phyloP scores from a whole-genome alignment of 1,140 invertebrate genomes.

The Drosophila aff. region DNA sequence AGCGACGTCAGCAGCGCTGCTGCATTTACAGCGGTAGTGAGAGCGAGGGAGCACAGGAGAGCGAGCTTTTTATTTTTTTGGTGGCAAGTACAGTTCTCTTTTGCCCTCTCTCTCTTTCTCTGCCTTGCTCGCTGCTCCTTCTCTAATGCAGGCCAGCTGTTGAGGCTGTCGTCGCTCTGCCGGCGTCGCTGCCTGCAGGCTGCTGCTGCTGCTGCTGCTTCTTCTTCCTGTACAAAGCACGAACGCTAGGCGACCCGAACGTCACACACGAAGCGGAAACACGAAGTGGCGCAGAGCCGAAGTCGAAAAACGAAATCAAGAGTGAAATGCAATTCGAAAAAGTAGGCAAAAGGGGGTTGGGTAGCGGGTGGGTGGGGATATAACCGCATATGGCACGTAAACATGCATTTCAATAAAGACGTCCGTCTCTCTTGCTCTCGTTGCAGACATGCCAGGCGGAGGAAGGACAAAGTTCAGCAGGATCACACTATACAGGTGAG shows the following conservation, averaged over 20 bases:
- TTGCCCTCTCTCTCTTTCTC: constrained; percentile 3
- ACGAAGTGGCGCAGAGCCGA: constrained; percentile 15
- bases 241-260: constrained; percentile 14
- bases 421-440: constrained; percentile 16
- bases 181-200: neutral
- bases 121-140: neutral
- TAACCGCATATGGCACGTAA: constrained; percentile 36
- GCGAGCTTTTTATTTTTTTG: constrained; percentile 25
- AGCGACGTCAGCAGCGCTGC: constrained; percentile 46
- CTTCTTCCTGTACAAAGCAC: constrained; percentile 46
- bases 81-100: constrained; percentile 17
- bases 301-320: constrained; percentile 73
- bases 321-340: constrained; percentile 73
- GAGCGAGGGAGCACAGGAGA: constrained; percentile 22
- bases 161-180: constrained; percentile 9
- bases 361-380: neutral
- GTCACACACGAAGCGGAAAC: constrained; percentile 32
- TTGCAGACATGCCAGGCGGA: constrained; percentile 76
- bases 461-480: constrained; percentile 73
- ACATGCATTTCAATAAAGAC: constrained; percentile 43
- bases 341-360: neutral
- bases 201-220: constrained; percentile 34
- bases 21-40: constrained; percentile 19
- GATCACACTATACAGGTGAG: constrained; percentile 74
- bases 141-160: constrained; percentile 39